Evolutionary conservation across 2,888 invertebrate species (phyloP).

Genomic region (Ypsolopha scabrella): DNA sequence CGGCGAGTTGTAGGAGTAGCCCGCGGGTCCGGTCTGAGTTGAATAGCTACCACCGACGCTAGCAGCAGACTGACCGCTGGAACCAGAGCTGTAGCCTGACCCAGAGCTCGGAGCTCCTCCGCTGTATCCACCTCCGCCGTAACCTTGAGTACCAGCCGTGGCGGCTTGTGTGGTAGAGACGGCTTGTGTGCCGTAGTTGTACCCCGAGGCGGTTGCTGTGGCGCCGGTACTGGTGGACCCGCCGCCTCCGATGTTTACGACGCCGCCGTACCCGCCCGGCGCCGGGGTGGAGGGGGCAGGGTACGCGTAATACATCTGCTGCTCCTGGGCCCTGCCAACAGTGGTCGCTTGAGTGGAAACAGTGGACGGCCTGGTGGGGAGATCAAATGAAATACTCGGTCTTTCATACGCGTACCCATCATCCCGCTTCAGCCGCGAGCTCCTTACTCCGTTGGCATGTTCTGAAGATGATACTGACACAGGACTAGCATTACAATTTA

Average conservation of each 20-base stretch:
- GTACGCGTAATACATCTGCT: conserved; percentile 59
- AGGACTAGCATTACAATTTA: neutral
- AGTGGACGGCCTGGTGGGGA: conserved; percentile 34
- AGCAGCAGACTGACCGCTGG: neutral
- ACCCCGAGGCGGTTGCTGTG: conserved; percentile 7
- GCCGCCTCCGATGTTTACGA: conserved; percentile 27
- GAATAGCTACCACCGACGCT: no score
- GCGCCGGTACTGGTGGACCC: conserved; percentile 13
- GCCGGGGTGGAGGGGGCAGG: conserved; percentile 27
- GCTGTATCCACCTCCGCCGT: conserved; percentile 1
- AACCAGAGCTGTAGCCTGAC: neutral
- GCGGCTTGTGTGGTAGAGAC: neutral
- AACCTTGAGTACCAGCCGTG: neutral
- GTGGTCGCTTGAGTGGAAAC: conserved; percentile 42
- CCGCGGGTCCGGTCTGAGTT: conserved; percentile 5
- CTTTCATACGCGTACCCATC: conserved; percentile 56
- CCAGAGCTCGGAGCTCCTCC: conserved; percentile 2
- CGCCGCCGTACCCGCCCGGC: conserved; percentile 16
- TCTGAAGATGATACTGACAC: conserved; percentile 13
- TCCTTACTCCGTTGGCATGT: conserved; percentile 10
- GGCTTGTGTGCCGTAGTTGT: conserved; percentile 10
- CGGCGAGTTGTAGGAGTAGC: conserved; percentile 16
- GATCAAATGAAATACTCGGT: conserved; percentile 49
- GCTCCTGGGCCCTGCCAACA: conserved; percentile 48
- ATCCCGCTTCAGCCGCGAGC: conserved; percentile 40